Base-by-base conservation (phyloP, 2,113 vertebrate genomes). In the Chaetodon auriga region DNA sequence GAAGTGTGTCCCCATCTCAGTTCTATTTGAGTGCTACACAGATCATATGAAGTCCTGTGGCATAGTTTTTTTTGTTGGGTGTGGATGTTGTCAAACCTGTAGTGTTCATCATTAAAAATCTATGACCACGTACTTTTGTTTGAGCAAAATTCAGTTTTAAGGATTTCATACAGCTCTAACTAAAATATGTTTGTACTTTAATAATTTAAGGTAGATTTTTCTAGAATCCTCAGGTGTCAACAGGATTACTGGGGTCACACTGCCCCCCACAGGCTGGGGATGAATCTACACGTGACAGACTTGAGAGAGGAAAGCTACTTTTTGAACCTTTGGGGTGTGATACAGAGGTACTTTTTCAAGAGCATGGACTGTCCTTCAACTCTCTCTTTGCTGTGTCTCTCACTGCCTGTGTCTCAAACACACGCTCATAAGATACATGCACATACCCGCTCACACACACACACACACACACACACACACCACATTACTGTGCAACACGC, bases 201-300 rank as follows among this genome's bases (percentile, higher is more conserved):
- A 30, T 30, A 9, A 30, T 49, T 14, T 68, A 9, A 68, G 65
- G 76, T 41, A 16, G 7, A 54, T 25, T 43, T 65, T 48, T 60
- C 7, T 51, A 14, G 36, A 51, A 23, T 57, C 6, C 49, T 60
- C 54, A 38, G 13, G 65, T 77, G 68, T 70, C 57, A 54, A 13
- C 12, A n/a, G 38, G 38, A 88, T 90, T 48, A 72, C 87, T 87
- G 77, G 82, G 81, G 65, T 78, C 77, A 91, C 73, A 94, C 75
- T 92, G 90, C 92, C 93, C 85, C 87, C 94, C 55, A 80, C 82
- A 92, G 93, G 90, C 66, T 9, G 69, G 75, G 38, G 45, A 81
- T 65, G 69, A 68, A 86, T 76, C 82, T 54, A 74, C 84, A 84
- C 7, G 21, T 48, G 35, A 84, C 58, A 71, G n/a, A 49, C 45